Evolutionary conservation across 2,113 vertebrate genomes (phyloP), one percentile per base, ranked within the genome.

Genomic region (Carollia perspicillata): DNA sequence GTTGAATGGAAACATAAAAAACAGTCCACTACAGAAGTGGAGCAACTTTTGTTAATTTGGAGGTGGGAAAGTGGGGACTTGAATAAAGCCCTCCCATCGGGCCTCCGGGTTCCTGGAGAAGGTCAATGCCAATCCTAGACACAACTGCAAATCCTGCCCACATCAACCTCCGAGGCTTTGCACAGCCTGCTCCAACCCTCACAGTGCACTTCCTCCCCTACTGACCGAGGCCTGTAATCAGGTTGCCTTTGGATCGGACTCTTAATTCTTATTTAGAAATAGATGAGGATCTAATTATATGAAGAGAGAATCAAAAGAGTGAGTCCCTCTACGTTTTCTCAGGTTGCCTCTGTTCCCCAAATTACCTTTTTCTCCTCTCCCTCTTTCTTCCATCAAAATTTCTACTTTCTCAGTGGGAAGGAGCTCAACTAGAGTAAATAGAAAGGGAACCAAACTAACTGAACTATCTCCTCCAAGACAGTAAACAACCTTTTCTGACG

Each of bases 191-290:
- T 69, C 30, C 18, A n/a, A 18, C 60, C 35, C 30, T 69, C 53
- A 40, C 3, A 33, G 6, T 9, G 9, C 4, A 22, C 28, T 40
- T 40, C 72, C 53, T 80, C 13, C 14, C 23, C 47, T 87, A 17
- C 16, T 79, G 35, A 51, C 23, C 18, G 78, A 66, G 5, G 3
- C 16, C 75, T 40, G 4, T 42, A 58, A 71, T 84, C 78, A 35
- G 5, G 14, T 35, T 47, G 30, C 8, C 72, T 96, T 94, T 63
- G 60, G 22, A 65, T 77, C 22, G 65, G 49, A 93, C 20, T 81
- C 40, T 58, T 69, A 95, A 81, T 88, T 92, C 40, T 85, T 42
- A 84, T 89, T 81, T 49, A 71, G 75, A 95, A 95, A 49, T 77
- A 75, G 26, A 13, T 20, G 23, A 81, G 28, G 17, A 69, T 90